Conservation (phyloP, 2,888 invertebrate species). For the Caenorhabditis sp. region DNA sequence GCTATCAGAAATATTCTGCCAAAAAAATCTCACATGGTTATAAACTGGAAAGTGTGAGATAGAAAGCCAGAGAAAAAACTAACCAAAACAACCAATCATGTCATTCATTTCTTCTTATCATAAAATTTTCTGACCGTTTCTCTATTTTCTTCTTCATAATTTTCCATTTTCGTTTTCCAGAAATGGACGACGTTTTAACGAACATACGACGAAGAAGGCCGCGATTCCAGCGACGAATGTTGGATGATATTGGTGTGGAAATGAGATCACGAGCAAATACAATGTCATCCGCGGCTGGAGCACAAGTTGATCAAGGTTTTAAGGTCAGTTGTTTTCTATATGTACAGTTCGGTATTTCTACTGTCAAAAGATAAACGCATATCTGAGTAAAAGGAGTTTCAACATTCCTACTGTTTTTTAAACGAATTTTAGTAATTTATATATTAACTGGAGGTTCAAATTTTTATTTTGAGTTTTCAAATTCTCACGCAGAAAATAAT, state of each 20-base stretch:
- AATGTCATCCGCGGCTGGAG: slow-evolving; percentile 19
- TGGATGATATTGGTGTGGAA: not conserved
- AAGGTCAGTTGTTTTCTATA: slow-evolving; percentile 13
- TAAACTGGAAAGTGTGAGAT: not conserved
- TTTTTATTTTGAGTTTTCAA: no score
- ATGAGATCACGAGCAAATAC: slow-evolving; percentile 20
- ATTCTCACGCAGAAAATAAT: no score
- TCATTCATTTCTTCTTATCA: not conserved
- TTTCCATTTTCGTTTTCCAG: not conserved
- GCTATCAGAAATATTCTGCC: no score
- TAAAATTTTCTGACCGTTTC: not conserved
- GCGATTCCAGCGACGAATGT: not conserved
- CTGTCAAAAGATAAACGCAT: not conserved
- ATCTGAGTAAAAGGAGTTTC: no score
- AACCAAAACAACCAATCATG: not conserved
- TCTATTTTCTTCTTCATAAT: not conserved
- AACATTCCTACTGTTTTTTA: no score
- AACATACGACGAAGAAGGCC: not conserved
- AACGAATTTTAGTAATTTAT: no score
- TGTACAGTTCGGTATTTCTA: no score
- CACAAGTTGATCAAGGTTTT: slow-evolving; percentile 32
- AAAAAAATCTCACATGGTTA: no score
- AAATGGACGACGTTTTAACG: not conserved
- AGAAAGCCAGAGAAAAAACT: not conserved
- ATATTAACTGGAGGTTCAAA: no score